Evolutionary conservation across 2,888 invertebrate species (phyloP).

Genomic region (Nycteola revayana): DNA sequence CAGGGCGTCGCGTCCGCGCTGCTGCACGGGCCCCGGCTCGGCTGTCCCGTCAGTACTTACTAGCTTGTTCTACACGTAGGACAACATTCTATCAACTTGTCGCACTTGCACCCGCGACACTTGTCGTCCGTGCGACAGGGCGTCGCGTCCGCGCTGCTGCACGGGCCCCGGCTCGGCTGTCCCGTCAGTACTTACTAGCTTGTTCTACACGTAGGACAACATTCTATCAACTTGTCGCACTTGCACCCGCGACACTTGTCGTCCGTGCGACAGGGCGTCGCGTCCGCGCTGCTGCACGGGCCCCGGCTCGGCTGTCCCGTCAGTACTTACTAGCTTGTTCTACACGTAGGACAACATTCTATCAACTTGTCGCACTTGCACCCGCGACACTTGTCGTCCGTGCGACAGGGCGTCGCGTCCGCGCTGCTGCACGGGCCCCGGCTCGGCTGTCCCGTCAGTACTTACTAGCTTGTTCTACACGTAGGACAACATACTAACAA

Average conservation of each 20-base stretch:
- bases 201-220: no score
- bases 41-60: constrained; percentile 87
- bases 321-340: no score
- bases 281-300: constrained; percentile 88
- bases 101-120: constrained; percentile 84
- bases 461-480: no score
- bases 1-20: constrained; percentile 88
- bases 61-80: no score
- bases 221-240: constrained; percentile 84
- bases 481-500: no score
- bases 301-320: constrained; percentile 93
- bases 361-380: constrained; percentile 85
- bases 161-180: constrained; percentile 93
- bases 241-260: constrained; percentile 85
- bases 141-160: constrained; percentile 84
- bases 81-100: no score
- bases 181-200: constrained; percentile 86
- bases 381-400: constrained; percentile 85
- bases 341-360: no score
- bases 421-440: constrained; percentile 92
- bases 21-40: constrained; percentile 91
- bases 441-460: constrained; percentile 88
- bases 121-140: constrained; percentile 88
- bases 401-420: constrained; percentile 86
- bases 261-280: constrained; percentile 88